Base-by-base conservation (phyloP, 2,113 vertebrate species). In the Hemicordylus capensis region DNA sequence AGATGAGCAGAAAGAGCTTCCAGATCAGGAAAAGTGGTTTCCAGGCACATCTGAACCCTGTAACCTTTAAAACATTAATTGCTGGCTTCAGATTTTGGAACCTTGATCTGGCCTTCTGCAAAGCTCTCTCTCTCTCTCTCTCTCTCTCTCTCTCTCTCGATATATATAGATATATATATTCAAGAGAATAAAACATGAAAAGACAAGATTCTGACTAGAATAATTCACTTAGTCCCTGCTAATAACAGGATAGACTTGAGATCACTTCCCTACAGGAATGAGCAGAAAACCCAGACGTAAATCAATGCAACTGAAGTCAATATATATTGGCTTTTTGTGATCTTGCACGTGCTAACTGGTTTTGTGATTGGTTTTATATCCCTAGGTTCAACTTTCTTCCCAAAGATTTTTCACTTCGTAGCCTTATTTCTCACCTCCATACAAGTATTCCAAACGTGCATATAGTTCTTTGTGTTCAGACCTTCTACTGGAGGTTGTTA, bases 201-300 rank as follows among this genome's bases (percentile, higher is more conserved):
- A 87, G 85, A 85, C 80, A 66, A 46, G 64, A 7, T 56, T 85
- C 90, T 87, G 83, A 69, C 39, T 54, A 17, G 66, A 77, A 84
- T 39, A 84, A 90, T 88, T 80, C 78, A 87, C 92, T 85, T 82
- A 66, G 78, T 87, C 87, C 82, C 83, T 28, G 63, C 82, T 81
- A 78, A 72, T 90, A 85, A 90, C 64, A 86, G 85, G 58, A 81
- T 87, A 90, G 51, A 63, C 15, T 64, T 92, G 88, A n/a, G 80
- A 85, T 10, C 14, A 59, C 11, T 59, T 56, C 34, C 22, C 34
- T 69, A 39, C 19, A 69, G 66, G 34, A 56, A 5, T 24, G 42
- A 44, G 69, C 44, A 72, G 22, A 22, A 44, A n/a, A 44, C 22
- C 42, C 39, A 44, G 7, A 72, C 9, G 42, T 72, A 44, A 73